phyloP scores from a whole-genome alignment of 92 coral and sea anemone genomes.

The Hydrozoanthus gracilis region DNA sequence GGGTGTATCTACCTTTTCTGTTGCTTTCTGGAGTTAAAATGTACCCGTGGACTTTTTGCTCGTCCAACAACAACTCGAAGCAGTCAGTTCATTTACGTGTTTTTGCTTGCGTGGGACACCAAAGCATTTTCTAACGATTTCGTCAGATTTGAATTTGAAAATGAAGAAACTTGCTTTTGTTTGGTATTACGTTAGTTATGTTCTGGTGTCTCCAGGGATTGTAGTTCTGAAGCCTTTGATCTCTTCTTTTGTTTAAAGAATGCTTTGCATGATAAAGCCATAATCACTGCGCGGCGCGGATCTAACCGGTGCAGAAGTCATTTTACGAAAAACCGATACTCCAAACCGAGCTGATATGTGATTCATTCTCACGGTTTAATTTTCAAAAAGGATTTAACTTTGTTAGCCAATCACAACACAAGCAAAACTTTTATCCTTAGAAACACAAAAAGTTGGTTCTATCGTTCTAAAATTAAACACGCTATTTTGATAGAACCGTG shows the following conservation, averaged over 20 bases:
- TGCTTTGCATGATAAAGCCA: not conserved
- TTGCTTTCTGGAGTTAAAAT: too few species aligned
- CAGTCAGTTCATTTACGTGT: not conserved
- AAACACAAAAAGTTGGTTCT: too few species aligned
- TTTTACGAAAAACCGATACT: too few species aligned
- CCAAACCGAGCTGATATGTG: too few species aligned
- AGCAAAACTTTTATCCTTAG: too few species aligned
- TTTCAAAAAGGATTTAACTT: too few species aligned
- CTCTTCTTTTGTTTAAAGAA: not conserved
- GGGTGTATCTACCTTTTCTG: too few species aligned
- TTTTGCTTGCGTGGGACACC: not conserved
- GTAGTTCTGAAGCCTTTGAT: not conserved
- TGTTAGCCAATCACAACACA: too few species aligned
- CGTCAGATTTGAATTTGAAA: slow-evolving; percentile 8
- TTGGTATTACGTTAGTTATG: not conserved
- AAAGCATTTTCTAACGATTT: not conserved
- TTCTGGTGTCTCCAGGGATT: not conserved
- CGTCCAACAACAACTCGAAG: not conserved
- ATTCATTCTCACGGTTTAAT: too few species aligned
- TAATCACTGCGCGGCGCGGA: not conserved
- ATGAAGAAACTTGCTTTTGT: not conserved
- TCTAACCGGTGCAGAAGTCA: not conserved
- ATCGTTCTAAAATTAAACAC: too few species aligned
- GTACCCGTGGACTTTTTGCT: not conserved
- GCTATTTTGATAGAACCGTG: too few species aligned